Percentiles rank a stretch among this genome's conserved stretches.
phyloP scores from a whole-genome alignment of 35 echinoderm and acorn worm species.

The Apostichopus japonicus region DNA sequence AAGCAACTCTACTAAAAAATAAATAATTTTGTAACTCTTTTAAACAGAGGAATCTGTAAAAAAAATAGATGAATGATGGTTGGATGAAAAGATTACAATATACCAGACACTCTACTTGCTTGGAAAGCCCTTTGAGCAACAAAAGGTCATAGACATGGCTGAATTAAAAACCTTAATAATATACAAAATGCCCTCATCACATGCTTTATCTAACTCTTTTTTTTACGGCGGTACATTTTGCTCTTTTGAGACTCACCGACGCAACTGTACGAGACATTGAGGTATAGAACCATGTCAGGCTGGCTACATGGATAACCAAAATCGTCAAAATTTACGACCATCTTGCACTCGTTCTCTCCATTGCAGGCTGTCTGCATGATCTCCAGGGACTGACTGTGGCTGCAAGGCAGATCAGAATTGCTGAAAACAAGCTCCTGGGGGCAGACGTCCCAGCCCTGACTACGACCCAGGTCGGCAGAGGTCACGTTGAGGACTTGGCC shows the following conservation, averaged over 20 bases:
- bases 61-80: no score
- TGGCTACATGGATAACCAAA: constrained; percentile 64
- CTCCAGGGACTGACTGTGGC: not conserved
- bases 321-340: constrained; percentile 36
- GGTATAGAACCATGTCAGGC: constrained; percentile 56
- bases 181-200: no score
- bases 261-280: constrained; percentile 73
- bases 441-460: constrained; percentile 67
- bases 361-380: constrained; percentile 37
- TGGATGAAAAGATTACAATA: no score
- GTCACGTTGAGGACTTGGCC: constrained; percentile 80
- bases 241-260: not conserved
- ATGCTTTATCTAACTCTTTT: no score
- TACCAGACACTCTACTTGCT: no score
- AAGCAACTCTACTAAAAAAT: no score
- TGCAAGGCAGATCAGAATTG: constrained; percentile 51
- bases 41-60: no score
- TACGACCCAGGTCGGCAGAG: constrained; percentile 65
- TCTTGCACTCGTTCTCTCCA: constrained; percentile 40
- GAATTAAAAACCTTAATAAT: no score
- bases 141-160: no score
- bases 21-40: no score
- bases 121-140: no score
- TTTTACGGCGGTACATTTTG: no score
- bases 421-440: constrained; percentile 57